Conservation (phyloP, 2,113 vertebrate species). For the Protobothrops flavoviridis region DNA sequence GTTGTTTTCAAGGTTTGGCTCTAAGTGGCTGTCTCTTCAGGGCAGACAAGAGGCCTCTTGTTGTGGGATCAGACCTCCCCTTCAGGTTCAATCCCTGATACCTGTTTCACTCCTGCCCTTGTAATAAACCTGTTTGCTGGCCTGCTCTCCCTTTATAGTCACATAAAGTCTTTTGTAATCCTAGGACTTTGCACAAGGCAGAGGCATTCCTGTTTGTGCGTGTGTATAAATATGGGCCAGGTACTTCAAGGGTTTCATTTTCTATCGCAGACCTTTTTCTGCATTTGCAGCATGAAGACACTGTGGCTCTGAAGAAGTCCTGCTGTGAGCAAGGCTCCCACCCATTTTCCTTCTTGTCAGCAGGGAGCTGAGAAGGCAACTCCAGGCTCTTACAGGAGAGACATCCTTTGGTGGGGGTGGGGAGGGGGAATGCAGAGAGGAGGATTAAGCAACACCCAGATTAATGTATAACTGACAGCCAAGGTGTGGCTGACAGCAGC, state of each 20-base stretch:
- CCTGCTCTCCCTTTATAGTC: background rate
- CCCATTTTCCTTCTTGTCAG: background rate
- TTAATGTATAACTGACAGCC: conserved; percentile 21
- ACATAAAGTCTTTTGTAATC: background rate
- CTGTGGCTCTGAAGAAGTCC: background rate
- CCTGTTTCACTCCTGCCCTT: background rate
- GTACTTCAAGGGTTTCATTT: background rate
- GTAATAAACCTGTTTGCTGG: background rate
- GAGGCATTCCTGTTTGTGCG: background rate
- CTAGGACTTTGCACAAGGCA: background rate
- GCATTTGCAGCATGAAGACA: background rate
- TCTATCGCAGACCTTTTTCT: background rate
- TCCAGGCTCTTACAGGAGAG: background rate
- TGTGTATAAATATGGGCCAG: background rate
- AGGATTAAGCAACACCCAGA: background rate
- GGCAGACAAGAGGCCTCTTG: background rate
- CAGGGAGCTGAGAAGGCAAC: background rate
- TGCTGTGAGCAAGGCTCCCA: background rate
- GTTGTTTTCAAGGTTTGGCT: background rate
- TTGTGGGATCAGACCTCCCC: background rate
- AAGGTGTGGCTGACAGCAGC: background rate
- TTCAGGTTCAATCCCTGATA: background rate
- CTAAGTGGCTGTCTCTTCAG: background rate
- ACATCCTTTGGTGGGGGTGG: background rate
- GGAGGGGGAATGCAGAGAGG: background rate